These are phyloP conservation scores for Phaethornis superciliosus DNA, from an alignment of 2,113 vertebrate species.

Conservation along the genomic window DNA sequence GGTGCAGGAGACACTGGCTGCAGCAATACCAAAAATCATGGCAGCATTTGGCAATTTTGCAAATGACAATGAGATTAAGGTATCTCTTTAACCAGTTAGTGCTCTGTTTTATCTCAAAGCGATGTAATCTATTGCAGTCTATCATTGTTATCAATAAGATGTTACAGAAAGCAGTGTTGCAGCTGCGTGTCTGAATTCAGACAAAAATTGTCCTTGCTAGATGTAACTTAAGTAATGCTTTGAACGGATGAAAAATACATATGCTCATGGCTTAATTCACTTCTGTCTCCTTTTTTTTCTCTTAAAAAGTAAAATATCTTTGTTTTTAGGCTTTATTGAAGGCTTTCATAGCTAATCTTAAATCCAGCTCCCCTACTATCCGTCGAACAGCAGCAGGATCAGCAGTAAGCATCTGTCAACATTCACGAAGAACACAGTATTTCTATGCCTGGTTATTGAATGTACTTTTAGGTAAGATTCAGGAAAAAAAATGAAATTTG, in stretches of 20 bases:
- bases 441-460: slow-evolving; percentile 97
- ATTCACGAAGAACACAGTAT: slow-evolving; percentile 89
- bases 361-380: slow-evolving; percentile 91
- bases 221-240: background rate
- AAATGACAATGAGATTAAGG: slow-evolving; percentile 97
- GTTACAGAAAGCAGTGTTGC: background rate
- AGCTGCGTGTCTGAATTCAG: background rate
- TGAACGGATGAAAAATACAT: background rate
- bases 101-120: background rate
- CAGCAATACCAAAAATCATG: slow-evolving; percentile 94
- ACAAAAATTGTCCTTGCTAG: background rate
- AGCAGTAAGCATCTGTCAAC: slow-evolving; percentile 90
- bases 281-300: background rate
- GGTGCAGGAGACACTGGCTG: slow-evolving; percentile 92
- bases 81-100: slow-evolving; percentile 33
- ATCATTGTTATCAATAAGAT: background rate
- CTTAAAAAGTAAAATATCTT: background rate
- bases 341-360: slow-evolving; percentile 92
- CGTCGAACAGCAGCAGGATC: slow-evolving; percentile 91
- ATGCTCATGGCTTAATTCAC: background rate
- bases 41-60: slow-evolving; percentile 92
- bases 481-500: no score
- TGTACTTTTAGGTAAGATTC: slow-evolving; percentile 86
- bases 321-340: slow-evolving; percentile 86
- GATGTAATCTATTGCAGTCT: background rate